Conservation (phyloP, 2,113 vertebrate genomes). For the Ceyx margarethae region DNA sequence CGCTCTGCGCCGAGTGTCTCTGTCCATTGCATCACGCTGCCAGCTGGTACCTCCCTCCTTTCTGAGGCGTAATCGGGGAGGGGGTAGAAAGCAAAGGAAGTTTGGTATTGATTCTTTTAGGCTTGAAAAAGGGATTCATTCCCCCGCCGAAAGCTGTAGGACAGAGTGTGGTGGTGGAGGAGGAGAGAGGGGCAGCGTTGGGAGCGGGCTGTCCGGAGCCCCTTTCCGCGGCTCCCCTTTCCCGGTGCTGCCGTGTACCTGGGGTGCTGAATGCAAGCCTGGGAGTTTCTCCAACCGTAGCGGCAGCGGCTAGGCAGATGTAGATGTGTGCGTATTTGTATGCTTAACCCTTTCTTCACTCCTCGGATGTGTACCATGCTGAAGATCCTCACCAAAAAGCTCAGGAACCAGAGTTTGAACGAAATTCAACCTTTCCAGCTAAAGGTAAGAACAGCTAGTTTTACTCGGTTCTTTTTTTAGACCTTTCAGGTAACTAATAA, state of each 20-base stretch:
- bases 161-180: neutral
- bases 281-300: neutral
- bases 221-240: neutral
- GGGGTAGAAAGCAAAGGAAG: constrained; percentile 12
- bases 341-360: constrained; percentile 57
- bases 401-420: constrained; percentile 86
- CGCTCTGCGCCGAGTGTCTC: neutral
- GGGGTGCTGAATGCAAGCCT: neutral
- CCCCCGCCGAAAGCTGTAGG: neutral
- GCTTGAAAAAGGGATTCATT: neutral
- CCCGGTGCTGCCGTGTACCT: neutral
- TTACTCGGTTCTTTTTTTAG: neutral
- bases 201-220: neutral
- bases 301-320: neutral
- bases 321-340: neutral
- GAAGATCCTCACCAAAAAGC: constrained; percentile 89
- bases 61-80: neutral
- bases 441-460: constrained; percentile 76
- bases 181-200: neutral
- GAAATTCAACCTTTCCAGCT: constrained; percentile 89
- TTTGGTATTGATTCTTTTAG: neutral
- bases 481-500: neutral
- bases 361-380: constrained; percentile 76
- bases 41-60: neutral
- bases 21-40: neutral